Evolutionary conservation across 2,888 invertebrate species (phyloP).

Genomic region (Galerucella pusilla): DNA sequence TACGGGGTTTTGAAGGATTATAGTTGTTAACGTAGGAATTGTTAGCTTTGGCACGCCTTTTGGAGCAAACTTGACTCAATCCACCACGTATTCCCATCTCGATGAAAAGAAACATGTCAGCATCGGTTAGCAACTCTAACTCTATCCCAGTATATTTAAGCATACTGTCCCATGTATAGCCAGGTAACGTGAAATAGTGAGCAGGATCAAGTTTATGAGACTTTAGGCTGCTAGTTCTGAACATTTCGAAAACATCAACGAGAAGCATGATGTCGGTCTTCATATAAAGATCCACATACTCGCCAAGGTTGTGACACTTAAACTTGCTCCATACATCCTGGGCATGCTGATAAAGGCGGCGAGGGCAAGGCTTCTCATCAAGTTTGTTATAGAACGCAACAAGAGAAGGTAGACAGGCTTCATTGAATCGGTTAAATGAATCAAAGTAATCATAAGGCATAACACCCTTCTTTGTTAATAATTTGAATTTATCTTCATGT

Average conservation of each 20-base stretch:
- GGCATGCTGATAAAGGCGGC: conserved; percentile 22
- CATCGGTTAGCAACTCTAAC: conserved; percentile 56
- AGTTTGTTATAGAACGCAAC: conserved; percentile 24
- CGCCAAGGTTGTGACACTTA: conserved; percentile 33
- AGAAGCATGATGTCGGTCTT: conserved; percentile 38
- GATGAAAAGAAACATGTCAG: conserved; percentile 51
- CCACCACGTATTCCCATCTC: conserved; percentile 27
- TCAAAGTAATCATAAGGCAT: conserved; percentile 33
- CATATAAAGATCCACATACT: conserved; percentile 32
- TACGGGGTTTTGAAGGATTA: conserved; percentile 47
- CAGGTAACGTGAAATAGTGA: conserved; percentile 58
- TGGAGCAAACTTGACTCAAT: conserved; percentile 27
- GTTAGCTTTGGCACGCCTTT: conserved; percentile 20
- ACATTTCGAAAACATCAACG: conserved; percentile 18
- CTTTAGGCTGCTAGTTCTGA: neutral
- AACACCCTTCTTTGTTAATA: conserved; percentile 18
- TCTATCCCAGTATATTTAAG: conserved; percentile 55
- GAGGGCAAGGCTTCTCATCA: conserved; percentile 23
- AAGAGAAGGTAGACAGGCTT: conserved; percentile 4
- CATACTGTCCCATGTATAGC: conserved; percentile 58
- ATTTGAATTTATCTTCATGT: conserved; percentile 1
- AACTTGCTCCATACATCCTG: conserved; percentile 33
- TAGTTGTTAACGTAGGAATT: conserved; percentile 57
- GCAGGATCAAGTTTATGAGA: conserved; percentile 40
- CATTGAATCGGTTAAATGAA: conserved; percentile 23